Conservation (phyloP, 2,113 vertebrate species). For the Nicator chloris region DNA sequence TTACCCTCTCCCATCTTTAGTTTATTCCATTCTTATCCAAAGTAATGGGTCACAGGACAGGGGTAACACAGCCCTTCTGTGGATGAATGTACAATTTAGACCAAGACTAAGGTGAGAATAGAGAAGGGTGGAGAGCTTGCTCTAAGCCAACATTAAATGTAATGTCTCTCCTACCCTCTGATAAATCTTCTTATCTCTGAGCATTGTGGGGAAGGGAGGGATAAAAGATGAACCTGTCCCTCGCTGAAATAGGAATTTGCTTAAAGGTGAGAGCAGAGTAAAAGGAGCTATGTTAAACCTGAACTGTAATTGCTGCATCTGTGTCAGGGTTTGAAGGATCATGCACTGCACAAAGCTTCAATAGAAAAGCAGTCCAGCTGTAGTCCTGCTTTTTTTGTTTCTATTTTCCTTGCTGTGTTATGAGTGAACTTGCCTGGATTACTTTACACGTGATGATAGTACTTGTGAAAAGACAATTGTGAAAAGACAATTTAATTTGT, state of each 20-base stretch:
- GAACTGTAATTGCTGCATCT: background rate
- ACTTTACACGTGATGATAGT: background rate
- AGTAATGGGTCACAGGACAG: background rate
- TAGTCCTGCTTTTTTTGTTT: background rate
- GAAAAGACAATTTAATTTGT: background rate
- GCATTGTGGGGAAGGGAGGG: background rate
- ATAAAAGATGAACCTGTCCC: background rate
- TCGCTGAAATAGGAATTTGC: background rate
- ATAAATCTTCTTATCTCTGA: background rate
- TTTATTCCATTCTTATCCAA: background rate
- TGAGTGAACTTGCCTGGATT: background rate
- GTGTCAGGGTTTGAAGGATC: background rate
- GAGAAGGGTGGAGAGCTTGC: background rate
- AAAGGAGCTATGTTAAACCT: background rate
- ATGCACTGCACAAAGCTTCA: background rate
- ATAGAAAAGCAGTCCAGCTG: background rate
- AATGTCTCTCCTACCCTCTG: background rate
- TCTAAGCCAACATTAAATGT: background rate
- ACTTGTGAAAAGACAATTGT: too few species aligned
- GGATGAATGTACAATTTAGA: background rate
- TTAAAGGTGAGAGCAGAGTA: background rate
- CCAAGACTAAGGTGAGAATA: background rate
- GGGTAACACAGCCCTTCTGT: background rate
- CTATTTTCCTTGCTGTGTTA: background rate
- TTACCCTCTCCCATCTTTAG: background rate